These are phyloP conservation scores for Rallus crepitans DNA, from an alignment of 2,797 vertebrate genomes.

Conservation along the genomic window DNA sequence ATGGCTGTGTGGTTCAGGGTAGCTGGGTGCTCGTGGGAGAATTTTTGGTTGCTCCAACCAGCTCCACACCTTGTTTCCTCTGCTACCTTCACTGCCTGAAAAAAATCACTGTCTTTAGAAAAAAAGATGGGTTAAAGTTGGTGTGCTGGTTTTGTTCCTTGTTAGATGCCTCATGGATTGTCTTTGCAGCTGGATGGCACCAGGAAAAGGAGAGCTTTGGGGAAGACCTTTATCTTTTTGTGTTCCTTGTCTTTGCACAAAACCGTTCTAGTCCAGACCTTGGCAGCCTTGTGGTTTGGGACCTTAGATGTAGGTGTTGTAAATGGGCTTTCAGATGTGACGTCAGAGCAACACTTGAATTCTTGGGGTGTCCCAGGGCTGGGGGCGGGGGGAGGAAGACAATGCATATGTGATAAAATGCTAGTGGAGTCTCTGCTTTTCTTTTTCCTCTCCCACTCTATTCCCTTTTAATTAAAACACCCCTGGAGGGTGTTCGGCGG, in stretches of 20 bases:
- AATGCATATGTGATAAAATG: background rate
- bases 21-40: background rate
- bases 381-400: background rate
- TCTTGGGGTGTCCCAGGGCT: background rate
- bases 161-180: background rate
- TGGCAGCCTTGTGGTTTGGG: slow-evolving; percentile 12
- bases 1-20: background rate
- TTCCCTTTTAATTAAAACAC: slow-evolving; percentile 47
- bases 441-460: background rate
- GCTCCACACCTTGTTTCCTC: background rate
- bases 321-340: slow-evolving; percentile 8
- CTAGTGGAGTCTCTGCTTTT: background rate
- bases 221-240: background rate
- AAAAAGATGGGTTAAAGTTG: background rate
- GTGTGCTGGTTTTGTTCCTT: background rate
- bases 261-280: background rate
- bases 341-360: background rate
- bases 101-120: background rate
- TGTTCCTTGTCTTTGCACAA: background rate
- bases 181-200: background rate
- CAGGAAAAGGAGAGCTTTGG: background rate
- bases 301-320: background rate
- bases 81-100: background rate
- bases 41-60: background rate
- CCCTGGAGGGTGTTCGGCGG: background rate